Percentiles rank a stretch among this genome's conserved stretches.
phyloP scores from a whole-genome alignment of 2,888 invertebrate species.

The Netelia melanura region DNA sequence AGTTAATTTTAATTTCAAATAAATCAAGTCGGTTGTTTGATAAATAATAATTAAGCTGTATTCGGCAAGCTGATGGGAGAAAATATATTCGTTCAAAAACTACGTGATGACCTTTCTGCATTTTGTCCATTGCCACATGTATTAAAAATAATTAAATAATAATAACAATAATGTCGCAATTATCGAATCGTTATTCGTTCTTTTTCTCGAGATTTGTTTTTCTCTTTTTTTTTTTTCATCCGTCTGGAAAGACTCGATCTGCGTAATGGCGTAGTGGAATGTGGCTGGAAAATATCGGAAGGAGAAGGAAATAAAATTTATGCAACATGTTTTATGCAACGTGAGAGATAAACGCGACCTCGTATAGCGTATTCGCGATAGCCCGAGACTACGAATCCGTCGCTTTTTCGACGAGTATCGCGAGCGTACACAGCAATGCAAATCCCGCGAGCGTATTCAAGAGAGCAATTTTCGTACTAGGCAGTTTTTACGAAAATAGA shows the following conservation, averaged over 20 bases:
- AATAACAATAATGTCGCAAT: not conserved
- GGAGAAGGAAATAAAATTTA: slow-evolving; percentile 20
- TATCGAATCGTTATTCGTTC: not conserved
- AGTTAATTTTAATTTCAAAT: not conserved
- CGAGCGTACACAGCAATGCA: not conserved
- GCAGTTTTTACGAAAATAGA: slow-evolving; percentile 59
- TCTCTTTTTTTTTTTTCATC: not conserved
- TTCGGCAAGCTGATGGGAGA: not conserved
- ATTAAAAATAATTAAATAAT: not conserved
- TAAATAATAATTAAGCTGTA: not conserved
- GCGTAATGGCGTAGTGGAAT: not conserved
- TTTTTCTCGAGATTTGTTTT: slow-evolving; percentile 9
- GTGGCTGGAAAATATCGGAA: slow-evolving; percentile 1
- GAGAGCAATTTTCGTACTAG: slow-evolving; percentile 49
- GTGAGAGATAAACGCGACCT: slow-evolving; percentile 27
- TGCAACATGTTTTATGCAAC: slow-evolving; percentile 61
- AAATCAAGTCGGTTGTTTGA: not conserved
- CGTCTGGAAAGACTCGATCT: not conserved
- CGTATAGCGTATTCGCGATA: too few relatives aligned
- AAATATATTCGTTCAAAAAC: not conserved
- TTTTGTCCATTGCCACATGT: slow-evolving; percentile 5
- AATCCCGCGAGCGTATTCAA: not conserved
- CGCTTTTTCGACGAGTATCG: slow-evolving; percentile 33
- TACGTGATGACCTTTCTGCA: slow-evolving; percentile 31
- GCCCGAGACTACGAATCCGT: not conserved